Evolutionary conservation across 2,888 invertebrate species (phyloP), one percentile per base, ranked within the genome.

Genomic region (Mellilla xanthometata): DNA sequence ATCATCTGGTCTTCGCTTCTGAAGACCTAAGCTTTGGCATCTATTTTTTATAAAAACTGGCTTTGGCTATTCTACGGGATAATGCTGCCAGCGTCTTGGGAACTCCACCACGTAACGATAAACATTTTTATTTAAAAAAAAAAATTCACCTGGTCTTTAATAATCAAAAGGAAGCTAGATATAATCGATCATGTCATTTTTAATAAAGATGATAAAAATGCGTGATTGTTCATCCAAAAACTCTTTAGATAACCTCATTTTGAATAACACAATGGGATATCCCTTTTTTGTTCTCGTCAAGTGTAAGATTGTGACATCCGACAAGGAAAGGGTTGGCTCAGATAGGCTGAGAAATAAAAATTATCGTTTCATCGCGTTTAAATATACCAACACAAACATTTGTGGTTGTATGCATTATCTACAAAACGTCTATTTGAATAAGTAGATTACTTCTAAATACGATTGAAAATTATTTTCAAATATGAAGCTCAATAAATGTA

Each of bases 181-280:
- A 26, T 29, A 82, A 88, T 89, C 88, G 78, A 72, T 62, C 62
- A 72, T 72, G 83, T 86, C 87, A 86, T 89, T 89, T 88, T 85
- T 80, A 89, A 87, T 87, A 80, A 87, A 81, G 77, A 77, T 71
- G 81, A 86, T 85, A 85, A 83, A 50, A 86, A 85, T 79, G 72
- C 74, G 67, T 81, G 79, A 80, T 86, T 84, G 82, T 85, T 84
- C 81, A 73, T 81, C 79, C 82, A 79, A 78, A 85, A 84, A 81
- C 75, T 77, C 68, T 64, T 73, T 68, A 76, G 69, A 73, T 76
- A 63, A 70, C 68, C 72, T 79, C 76, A 76, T 75, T 83, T 77
- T 65, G 70, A 76, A 76, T 69, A 68, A 78, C 65, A 87, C 85
- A 86, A 88, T 82, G 69, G 76, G 53, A 72, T 80, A 78, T 77